Evolutionary conservation across 2,888 invertebrate species (phyloP), one percentile per base, ranked within the genome.

Genomic region (Deilephila elpenor): DNA sequence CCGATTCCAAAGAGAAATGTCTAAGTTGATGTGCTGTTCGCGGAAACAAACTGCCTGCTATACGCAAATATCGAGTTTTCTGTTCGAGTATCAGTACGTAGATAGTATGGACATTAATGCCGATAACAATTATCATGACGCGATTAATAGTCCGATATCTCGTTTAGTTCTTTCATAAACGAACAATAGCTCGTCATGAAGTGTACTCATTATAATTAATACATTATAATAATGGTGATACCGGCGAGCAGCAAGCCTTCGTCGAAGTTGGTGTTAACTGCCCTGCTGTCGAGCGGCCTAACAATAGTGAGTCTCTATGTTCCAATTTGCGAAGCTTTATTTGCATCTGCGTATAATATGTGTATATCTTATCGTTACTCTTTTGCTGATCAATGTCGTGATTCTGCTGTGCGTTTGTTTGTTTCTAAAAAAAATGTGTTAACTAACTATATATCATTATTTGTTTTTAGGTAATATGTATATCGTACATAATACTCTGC

Each of bases 71-170:
- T 61, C 62, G 37, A 73, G 59, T 70, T 51, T 34, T 37, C 61
- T 37, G 71, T 74, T 70, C 56, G 37, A 71, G 62, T 62, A 71
- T 53, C 34, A 72, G 44, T 56, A 73, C 71, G 77, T 76, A 84
- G 88, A 89, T 89, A 88, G 83, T 77, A 76, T 78, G 78, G 78
- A 77, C 83, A 88, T 88, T 89, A 89, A 84, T 88, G 83, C 78
- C 84, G 92, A 92, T 92, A 91, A 91, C 88, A 91, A 91, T 92
- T 92, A 92, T 92, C 92, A 86, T 80, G 85, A 79, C 82, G 80
- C 85, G 91, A 92, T 89, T 91, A 90, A 87, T 83, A 77, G 74
- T 74, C 76, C 80, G 85, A 88, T 88, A 86, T 81, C 79, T 80
- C 80, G 80, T 82, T 82, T 80, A 83, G 83, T 86, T 86, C 86